phyloP scores from a whole-genome alignment of 2,113 vertebrate genomes.

The Trematomus loennbergii region DNA sequence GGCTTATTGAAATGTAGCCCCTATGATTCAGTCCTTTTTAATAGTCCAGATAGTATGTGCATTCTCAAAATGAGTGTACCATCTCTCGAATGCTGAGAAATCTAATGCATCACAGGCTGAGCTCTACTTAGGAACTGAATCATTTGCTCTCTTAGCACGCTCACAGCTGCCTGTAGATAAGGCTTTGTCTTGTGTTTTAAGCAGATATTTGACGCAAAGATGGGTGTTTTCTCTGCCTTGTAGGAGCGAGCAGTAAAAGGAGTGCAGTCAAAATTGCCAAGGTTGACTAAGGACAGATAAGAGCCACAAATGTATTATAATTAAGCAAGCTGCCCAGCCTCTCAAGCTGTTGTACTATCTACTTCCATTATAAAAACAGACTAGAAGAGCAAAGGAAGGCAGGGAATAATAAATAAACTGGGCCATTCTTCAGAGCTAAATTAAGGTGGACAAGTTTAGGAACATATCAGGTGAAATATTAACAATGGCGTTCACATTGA shows the following conservation, averaged over 20 bases:
- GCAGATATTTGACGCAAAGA: slow-evolving; percentile 74
- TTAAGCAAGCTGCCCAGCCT: slow-evolving; percentile 72
- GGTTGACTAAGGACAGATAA: slow-evolving; percentile 81
- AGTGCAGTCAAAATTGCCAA: slow-evolving; percentile 69
- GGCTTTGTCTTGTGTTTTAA: slow-evolving; percentile 75
- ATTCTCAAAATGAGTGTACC: slow-evolving; percentile 26
- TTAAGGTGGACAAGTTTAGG: slow-evolving; percentile 37
- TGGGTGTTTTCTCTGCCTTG: slow-evolving; percentile 70
- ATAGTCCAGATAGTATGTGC: slow-evolving; percentile 30
- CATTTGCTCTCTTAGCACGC: slow-evolving; percentile 71
- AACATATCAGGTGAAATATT: slow-evolving; percentile 8
- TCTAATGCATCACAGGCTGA: slow-evolving; percentile 42
- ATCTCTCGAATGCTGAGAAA: slow-evolving; percentile 46
- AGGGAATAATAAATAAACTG: slow-evolving; percentile 58
- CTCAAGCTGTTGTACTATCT: slow-evolving; percentile 70
- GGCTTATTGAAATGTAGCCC: slow-evolving; percentile 32
- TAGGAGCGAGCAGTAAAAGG: slow-evolving; percentile 54
- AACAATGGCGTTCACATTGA: not conserved
- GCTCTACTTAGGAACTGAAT: slow-evolving; percentile 53
- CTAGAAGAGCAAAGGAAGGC: slow-evolving; percentile 40
- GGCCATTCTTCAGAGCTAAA: slow-evolving; percentile 53
- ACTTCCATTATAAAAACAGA: slow-evolving; percentile 43
- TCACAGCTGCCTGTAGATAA: slow-evolving; percentile 74
- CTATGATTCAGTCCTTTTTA: slow-evolving; percentile 25
- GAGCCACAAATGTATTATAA: slow-evolving; percentile 76